A percentile compares a stretch with the other conserved stretches of the same genome.
phyloP scores from a whole-genome alignment of 2,797 vertebrate genomes.

The Macrochelys suwanniensis region DNA sequence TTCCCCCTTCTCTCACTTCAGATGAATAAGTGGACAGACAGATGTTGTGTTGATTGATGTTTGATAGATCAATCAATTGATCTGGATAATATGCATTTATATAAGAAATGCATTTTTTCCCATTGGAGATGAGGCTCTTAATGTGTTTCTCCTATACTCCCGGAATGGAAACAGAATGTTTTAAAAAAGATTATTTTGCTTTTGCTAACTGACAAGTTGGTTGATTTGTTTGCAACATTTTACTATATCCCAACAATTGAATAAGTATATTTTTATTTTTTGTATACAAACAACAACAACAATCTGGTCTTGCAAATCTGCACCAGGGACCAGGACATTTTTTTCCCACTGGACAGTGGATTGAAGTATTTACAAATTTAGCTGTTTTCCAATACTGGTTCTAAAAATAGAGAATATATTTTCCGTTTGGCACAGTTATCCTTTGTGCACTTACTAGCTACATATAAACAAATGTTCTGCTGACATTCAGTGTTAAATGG shows the following conservation, averaged over 20 bases:
- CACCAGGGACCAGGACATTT: constrained; percentile 20
- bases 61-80: constrained; percentile 67
- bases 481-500: constrained; percentile 25
- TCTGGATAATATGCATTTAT: constrained; percentile 57
- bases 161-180: constrained; percentile 10
- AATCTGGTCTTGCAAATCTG: constrained; percentile 30
- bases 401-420: constrained; percentile 42
- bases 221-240: constrained; percentile 59
- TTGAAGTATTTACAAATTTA: constrained; percentile 47
- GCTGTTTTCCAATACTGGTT: constrained; percentile 17
- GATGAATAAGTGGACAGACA: constrained; percentile 48
- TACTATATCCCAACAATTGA: not conserved
- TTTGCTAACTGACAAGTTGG: not conserved
- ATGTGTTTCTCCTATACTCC: not conserved
- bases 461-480: constrained; percentile 25
- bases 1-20: constrained; percentile 47
- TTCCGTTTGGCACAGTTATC: constrained; percentile 13
- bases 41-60: constrained; percentile 46
- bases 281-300: constrained; percentile 42
- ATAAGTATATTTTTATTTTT: constrained; percentile 63
- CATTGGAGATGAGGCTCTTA: constrained; percentile 37
- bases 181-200: not conserved
- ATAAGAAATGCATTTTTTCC: constrained; percentile 40
- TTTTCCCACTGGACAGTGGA: constrained; percentile 34
- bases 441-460: constrained; percentile 18